Conservation (phyloP, 2,797 vertebrate species). For the Pteropus rufus region DNA sequence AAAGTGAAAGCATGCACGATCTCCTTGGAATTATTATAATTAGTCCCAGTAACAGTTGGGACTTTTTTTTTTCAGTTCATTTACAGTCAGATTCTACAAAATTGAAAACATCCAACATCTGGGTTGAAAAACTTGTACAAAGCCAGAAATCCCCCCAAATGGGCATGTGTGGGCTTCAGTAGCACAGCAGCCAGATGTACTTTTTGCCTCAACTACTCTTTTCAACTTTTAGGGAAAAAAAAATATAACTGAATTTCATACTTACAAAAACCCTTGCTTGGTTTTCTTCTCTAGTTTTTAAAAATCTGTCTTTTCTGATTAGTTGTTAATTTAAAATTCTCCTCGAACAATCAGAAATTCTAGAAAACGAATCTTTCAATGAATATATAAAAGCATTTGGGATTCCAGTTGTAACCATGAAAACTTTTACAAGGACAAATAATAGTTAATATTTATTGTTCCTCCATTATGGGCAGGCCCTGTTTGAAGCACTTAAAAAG, state of each 20-base stretch:
- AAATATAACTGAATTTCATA: constrained; percentile 45
- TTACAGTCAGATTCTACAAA: constrained; percentile 77
- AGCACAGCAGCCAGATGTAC: constrained; percentile 58
- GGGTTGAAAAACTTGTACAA: constrained; percentile 72
- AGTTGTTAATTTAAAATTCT: background rate
- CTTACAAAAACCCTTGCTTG: constrained; percentile 15
- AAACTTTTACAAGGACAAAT: constrained; percentile 19
- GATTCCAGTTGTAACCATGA: background rate
- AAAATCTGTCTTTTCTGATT: constrained; percentile 4
- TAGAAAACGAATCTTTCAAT: constrained; percentile 9
- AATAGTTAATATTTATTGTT: background rate
- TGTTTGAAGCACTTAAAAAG: background rate
- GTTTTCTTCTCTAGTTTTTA: constrained; percentile 13
- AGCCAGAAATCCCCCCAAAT: constrained; percentile 66
- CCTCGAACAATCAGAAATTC: constrained; percentile 22
- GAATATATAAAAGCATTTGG: background rate
- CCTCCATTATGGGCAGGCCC: background rate
- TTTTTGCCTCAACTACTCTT: constrained; percentile 65
- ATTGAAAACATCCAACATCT: constrained; percentile 79
- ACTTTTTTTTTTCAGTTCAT: constrained; percentile 72
- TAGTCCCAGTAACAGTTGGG: constrained; percentile 77
- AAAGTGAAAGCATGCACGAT: constrained; percentile 64
- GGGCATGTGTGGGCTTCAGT: constrained; percentile 63
- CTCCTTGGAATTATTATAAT: constrained; percentile 73
- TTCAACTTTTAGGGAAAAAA: constrained; percentile 54